Percentiles rank a stretch among this genome's conserved stretches.
phyloP scores from a whole-genome alignment of 2,888 invertebrate species.

The Catocala sponsa region DNA sequence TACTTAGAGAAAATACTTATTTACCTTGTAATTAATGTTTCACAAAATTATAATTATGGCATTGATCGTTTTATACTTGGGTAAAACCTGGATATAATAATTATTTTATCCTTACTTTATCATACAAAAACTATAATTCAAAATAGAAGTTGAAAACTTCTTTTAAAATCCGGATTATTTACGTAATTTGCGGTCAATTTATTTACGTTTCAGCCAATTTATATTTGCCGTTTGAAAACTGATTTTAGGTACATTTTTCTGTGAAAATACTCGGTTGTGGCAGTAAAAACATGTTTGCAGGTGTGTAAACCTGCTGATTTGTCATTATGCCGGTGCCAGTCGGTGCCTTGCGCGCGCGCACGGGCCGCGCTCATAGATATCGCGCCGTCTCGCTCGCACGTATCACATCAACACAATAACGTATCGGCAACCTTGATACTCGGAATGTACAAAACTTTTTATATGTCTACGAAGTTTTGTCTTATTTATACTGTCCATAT shows the following conservation, averaged over 20 bases:
- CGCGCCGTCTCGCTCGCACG: conserved; percentile 42
- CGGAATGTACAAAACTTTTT: conserved; percentile 45
- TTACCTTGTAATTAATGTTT: too few species aligned
- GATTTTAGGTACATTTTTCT: conserved; percentile 19
- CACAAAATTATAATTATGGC: not conserved
- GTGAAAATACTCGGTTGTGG: conserved; percentile 30
- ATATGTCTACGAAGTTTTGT: conserved; percentile 44
- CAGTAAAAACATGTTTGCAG: conserved; percentile 36
- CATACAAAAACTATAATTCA: conserved; percentile 31
- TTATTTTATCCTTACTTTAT: conserved; percentile 8
- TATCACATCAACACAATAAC: conserved; percentile 49
- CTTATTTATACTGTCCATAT: conserved; percentile 15
- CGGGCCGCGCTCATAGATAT: conserved; percentile 9
- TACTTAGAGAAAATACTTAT: too few species aligned
- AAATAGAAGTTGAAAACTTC: conserved; percentile 37
- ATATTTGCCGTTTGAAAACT: conserved; percentile 31
- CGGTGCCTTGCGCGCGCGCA: conserved; percentile 71
- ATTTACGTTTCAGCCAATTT: conserved; percentile 33
- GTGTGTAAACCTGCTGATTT: conserved; percentile 49
- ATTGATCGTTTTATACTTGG: conserved; percentile 1
- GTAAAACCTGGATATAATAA: conserved; percentile 15
- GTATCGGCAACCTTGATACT: conserved; percentile 51
- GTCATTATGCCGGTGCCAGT: conserved; percentile 63
- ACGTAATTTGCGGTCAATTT: conserved; percentile 47
- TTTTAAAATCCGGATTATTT: conserved; percentile 40